Evolutionary conservation across 1,140 invertebrate genomes (phyloP).

Genomic region (Cylas formicarius): DNA sequence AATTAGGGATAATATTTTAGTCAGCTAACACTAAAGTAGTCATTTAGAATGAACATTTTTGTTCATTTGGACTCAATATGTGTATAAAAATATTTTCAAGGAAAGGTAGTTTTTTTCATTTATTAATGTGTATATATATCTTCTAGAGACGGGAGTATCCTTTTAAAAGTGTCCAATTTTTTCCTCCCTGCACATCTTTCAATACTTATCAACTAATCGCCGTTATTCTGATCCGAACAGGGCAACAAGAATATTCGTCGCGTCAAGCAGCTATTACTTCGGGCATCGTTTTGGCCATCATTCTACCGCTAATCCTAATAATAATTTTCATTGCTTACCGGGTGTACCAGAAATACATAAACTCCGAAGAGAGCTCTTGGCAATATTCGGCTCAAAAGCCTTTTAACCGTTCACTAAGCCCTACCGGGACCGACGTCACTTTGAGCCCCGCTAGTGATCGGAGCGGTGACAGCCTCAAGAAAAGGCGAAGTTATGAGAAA

Average conservation of each 20-base stretch:
- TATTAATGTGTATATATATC: no score
- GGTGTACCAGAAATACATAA: slow-evolving; percentile 49
- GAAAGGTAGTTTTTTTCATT: no score
- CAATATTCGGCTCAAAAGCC: slow-evolving; percentile 17
- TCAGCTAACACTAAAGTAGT: no score
- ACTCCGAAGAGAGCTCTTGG: slow-evolving; percentile 41
- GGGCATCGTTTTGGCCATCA: slow-evolving; percentile 65
- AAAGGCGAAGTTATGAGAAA: slow-evolving; percentile 64
- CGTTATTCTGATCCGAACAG: slow-evolving; percentile 37
- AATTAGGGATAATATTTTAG: no score
- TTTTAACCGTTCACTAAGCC: slow-evolving; percentile 15
- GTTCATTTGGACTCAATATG: no score
- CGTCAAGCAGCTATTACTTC: slow-evolving; percentile 62
- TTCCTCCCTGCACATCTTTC: no score
- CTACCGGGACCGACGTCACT: slow-evolving; percentile 18
- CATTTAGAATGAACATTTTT: no score
- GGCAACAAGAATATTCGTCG: slow-evolving; percentile 52
- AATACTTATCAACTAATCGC: no score
- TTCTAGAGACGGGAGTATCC: no score
- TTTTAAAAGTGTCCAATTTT: no score
- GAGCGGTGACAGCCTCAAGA: slow-evolving; percentile 43
- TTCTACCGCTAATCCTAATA: slow-evolving; percentile 66
- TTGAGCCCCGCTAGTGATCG: slow-evolving; percentile 25
- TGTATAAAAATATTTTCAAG: no score
- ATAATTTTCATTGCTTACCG: slow-evolving; percentile 61